Conservation (phyloP, 2,113 vertebrate species). For the Cervus canadensis region DNA sequence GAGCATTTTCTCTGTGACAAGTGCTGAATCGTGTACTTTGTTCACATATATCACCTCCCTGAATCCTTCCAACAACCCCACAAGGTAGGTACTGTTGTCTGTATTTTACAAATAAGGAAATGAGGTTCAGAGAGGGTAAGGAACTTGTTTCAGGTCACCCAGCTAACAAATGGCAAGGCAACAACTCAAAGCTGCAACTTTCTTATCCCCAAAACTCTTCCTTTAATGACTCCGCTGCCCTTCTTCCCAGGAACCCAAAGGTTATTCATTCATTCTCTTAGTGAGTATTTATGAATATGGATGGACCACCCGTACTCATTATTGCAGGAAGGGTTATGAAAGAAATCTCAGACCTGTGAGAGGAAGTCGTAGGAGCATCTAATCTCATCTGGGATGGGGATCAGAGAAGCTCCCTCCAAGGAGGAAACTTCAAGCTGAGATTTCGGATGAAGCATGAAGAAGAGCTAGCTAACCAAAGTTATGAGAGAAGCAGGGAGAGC, state of each 20-base stretch:
- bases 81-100: not conserved
- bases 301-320: rapidly evolving
- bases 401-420: not conserved
- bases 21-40: rapidly evolving
- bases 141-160: not conserved
- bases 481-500: rapidly evolving
- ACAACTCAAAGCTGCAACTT: not conserved
- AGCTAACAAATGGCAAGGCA: not conserved
- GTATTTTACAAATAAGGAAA: not conserved
- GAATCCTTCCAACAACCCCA: not conserved
- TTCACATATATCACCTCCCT: no score
- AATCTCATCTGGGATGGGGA: not conserved
- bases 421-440: not conserved
- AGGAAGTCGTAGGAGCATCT: not conserved
- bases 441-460: not conserved
- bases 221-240: not conserved
- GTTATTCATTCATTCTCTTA: not conserved
- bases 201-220: not conserved
- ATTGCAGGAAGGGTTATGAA: not conserved
- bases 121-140: not conserved
- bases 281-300: not conserved
- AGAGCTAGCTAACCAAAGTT: not conserved
- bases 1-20: not conserved
- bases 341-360: not conserved
- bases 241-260: not conserved